Percentiles rank a stretch among this genome's conserved stretches.
phyloP scores from a whole-genome alignment of 2,113 vertebrate genomes.

The Leptobrachium ailaonicum region DNA sequence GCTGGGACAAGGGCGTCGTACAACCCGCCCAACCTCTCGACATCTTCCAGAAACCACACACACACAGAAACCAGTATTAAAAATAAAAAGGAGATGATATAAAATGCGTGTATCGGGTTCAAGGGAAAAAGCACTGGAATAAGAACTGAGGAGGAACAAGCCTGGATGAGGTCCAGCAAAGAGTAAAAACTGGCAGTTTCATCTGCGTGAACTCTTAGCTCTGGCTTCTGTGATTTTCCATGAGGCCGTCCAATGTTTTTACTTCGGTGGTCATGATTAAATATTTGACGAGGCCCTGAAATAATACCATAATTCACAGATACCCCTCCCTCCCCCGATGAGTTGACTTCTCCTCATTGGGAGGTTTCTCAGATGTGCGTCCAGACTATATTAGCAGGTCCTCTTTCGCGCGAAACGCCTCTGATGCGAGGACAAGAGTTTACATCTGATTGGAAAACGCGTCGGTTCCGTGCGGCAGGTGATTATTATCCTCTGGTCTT shows the following conservation, averaged over 20 bases:
- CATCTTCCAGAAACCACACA: background rate
- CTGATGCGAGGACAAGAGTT: background rate
- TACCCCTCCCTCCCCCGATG: background rate
- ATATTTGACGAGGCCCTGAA: background rate
- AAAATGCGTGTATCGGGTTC: background rate
- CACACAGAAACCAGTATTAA: background rate
- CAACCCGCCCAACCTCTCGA: background rate
- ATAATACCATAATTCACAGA: background rate
- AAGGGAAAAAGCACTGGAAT: constrained; percentile 1
- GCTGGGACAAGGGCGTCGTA: background rate
- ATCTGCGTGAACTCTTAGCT: background rate
- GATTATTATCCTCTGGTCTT: background rate
- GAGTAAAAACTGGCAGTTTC: background rate
- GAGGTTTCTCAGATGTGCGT: background rate
- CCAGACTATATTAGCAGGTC: background rate
- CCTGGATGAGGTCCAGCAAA: constrained; percentile 6
- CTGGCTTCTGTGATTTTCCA: constrained; percentile 34
- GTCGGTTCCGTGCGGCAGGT: background rate
- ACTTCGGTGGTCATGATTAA: background rate
- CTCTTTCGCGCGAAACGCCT: background rate
- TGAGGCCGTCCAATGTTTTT: constrained; percentile 19
- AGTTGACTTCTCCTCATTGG: background rate
- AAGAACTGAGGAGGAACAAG: background rate
- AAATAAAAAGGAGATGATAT: background rate
- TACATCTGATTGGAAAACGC: background rate